Evolutionary conservation across 1,140 invertebrate genomes (phyloP).

Genomic region (Aphelenchoides besseyi): DNA sequence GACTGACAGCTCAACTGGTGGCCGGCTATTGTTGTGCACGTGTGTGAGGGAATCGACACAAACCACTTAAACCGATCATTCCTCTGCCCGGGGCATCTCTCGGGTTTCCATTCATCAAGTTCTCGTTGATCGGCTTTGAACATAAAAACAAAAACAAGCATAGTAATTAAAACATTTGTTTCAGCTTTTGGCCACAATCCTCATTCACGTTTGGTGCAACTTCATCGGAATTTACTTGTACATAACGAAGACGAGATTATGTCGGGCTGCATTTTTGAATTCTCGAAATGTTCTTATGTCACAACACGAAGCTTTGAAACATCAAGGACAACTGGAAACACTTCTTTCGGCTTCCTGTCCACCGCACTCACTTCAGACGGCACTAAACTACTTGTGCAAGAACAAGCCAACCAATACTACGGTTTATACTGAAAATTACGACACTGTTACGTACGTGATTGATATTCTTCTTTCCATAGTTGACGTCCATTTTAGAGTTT

Average conservation of each 20-base stretch:
- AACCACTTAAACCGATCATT: no score
- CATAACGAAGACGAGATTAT: slow-evolving; percentile 40
- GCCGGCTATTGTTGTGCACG: no score
- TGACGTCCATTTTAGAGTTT: slow-evolving; percentile 50
- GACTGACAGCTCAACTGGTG: no score
- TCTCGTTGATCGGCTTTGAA: no score
- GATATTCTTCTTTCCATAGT: neutral
- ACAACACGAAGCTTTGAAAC: slow-evolving; percentile 38
- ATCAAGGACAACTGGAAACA: slow-evolving; percentile 4
- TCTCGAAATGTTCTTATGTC: slow-evolving; percentile 54
- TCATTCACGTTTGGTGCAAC: slow-evolving; percentile 56
- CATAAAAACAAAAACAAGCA: neutral
- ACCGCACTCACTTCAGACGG: slow-evolving; percentile 18
- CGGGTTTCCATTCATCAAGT: no score
- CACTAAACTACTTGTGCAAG: slow-evolving; percentile 39
- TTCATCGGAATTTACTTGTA: slow-evolving; percentile 58
- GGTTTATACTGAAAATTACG: slow-evolving; percentile 57
- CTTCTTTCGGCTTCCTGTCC: slow-evolving; percentile 23
- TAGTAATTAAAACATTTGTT: slow-evolving; percentile 39
- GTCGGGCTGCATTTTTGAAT: slow-evolving; percentile 55
- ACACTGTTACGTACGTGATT: slow-evolving; percentile 33
- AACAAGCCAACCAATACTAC: slow-evolving; percentile 40
- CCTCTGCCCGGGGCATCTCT: no score
- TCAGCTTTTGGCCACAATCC: slow-evolving; percentile 53
- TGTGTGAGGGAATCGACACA: no score